Percentiles rank a stretch among this genome's conserved stretches.
phyloP scores from a whole-genome alignment of 1,140 invertebrate species.

The Teleopsis dalmanni region DNA sequence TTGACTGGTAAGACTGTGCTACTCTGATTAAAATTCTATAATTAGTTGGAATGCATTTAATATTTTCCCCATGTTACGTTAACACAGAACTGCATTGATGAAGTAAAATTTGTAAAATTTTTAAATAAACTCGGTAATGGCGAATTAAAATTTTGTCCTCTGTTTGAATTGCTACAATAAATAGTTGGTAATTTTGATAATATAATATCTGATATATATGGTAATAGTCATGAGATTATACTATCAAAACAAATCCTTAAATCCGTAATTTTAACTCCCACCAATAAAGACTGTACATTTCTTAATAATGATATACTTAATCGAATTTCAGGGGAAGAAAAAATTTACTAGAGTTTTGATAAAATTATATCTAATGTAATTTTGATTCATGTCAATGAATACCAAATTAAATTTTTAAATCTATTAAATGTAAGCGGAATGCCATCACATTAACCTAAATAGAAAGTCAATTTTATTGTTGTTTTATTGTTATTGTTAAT shows the following conservation, averaged over 20 bases:
- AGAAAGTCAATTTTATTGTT: not conserved
- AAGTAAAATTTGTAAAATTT: slow-evolving; percentile 1
- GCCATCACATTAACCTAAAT: not conserved
- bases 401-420: slow-evolving; percentile 2
- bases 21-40: too few species aligned
- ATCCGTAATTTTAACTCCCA: not conserved
- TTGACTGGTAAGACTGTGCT: too few species aligned
- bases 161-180: not conserved
- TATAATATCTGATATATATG: not conserved
- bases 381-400: not conserved
- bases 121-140: not conserved
- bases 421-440: slow-evolving; percentile 1
- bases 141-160: too few species aligned
- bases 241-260: not conserved
- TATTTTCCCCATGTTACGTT: too few species aligned
- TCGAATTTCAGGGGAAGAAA: not conserved
- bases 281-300: too few species aligned
- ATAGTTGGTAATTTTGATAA: not conserved
- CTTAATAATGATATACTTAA: not conserved
- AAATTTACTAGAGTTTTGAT: not conserved
- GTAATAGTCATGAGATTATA: not conserved
- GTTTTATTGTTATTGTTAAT: not conserved
- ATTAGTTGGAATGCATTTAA: too few species aligned
- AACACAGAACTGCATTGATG: too few species aligned
- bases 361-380: not conserved